Percentiles rank a stretch among this genome's conserved stretches.
Evolutionary conservation across 2,797 vertebrate species (phyloP).

Genomic region (Mormyrus proboscirostris): DNA sequence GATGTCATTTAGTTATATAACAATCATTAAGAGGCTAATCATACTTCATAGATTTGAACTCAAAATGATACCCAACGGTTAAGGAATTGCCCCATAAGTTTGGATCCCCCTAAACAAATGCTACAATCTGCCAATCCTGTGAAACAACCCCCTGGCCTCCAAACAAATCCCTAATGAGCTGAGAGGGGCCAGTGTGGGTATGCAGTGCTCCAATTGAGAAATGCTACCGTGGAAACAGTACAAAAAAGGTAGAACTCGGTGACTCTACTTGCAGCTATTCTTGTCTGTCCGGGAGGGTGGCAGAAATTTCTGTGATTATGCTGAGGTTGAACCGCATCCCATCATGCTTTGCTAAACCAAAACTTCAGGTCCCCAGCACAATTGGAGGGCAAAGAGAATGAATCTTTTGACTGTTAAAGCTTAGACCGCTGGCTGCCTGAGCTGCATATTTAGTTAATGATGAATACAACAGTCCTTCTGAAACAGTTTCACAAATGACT

Average conservation of each 20-base stretch:
- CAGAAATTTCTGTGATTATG: background rate
- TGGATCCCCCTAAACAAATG: background rate
- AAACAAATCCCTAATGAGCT: background rate
- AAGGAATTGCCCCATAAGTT: background rate
- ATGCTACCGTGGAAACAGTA: conserved; percentile 31
- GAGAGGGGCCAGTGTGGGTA: background rate
- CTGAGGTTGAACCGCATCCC: background rate
- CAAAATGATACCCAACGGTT: background rate
- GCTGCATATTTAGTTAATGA: background rate
- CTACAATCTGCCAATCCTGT: background rate
- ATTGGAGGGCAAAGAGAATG: background rate
- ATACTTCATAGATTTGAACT: background rate
- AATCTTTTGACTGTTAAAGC: background rate
- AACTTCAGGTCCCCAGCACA: background rate
- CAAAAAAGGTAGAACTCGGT: conserved; percentile 26
- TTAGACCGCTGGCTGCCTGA: background rate
- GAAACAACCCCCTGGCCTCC: background rate
- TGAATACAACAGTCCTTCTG: background rate
- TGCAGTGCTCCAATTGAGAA: conserved; percentile 9
- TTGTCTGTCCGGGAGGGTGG: background rate
- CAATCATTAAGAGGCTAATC: background rate
- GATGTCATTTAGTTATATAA: background rate
- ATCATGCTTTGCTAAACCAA: background rate
- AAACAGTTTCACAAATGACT: background rate
- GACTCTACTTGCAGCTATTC: background rate